phyloP scores from a whole-genome alignment of 2,888 invertebrate species.

The Eupithecia subumbrata region DNA sequence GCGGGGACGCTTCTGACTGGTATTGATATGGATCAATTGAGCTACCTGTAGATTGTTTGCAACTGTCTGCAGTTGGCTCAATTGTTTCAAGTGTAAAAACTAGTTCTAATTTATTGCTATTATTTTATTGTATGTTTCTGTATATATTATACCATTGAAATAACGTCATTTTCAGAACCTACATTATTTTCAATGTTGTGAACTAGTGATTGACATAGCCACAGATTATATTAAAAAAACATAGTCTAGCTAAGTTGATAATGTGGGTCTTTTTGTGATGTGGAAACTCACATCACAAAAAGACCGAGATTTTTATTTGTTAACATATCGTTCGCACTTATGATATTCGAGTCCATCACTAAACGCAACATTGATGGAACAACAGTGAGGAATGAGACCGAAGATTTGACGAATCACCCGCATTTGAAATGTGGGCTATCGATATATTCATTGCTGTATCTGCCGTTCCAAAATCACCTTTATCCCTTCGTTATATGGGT shows the following conservation, averaged over 20 bases:
- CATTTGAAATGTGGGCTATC: constrained; percentile 69
- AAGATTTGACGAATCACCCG: constrained; percentile 74
- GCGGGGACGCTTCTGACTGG: too few species aligned
- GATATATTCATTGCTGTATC: constrained; percentile 66
- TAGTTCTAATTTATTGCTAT: too few species aligned
- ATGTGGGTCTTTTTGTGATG: neutral
- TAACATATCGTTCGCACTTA: neutral
- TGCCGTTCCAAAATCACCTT: constrained; percentile 31
- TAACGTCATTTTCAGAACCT: too few species aligned
- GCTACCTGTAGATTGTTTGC: too few species aligned
- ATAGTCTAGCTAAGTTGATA: too few species aligned
- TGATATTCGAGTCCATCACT: constrained; percentile 45
- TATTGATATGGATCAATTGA: too few species aligned
- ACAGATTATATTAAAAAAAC: neutral
- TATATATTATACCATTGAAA: too few species aligned
- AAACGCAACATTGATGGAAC: constrained; percentile 55
- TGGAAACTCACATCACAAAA: too few species aligned
- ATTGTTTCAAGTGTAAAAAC: too few species aligned
- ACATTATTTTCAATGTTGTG: neutral
- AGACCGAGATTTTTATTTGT: neutral
- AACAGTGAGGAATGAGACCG: constrained; percentile 72
- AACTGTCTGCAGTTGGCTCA: too few species aligned
- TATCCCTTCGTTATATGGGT: constrained; percentile 28
- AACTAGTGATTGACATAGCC: neutral
- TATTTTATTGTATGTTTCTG: too few species aligned